Conservation (phyloP, 2,113 vertebrate genomes). For the Tapirus terrestris region DNA sequence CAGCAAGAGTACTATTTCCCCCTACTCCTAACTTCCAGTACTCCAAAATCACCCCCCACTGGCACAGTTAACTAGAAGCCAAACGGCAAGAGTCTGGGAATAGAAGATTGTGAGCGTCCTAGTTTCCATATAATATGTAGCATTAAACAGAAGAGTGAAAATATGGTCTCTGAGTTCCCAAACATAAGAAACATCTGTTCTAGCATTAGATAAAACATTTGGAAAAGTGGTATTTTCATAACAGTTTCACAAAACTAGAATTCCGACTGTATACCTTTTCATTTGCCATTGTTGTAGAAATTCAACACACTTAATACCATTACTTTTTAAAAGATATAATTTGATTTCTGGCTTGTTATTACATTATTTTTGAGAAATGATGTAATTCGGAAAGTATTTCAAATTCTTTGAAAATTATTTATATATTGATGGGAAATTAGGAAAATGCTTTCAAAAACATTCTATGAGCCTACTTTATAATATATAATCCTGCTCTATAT, state of each 20-base stretch:
- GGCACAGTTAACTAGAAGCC: no score
- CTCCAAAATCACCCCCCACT: no score
- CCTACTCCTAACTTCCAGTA: no score
- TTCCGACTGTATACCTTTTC: neutral
- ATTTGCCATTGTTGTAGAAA: neutral
- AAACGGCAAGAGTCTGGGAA: no score
- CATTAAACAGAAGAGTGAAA: no score
- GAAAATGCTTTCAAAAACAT: neutral
- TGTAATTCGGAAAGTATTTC: neutral
- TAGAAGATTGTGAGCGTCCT: no score
- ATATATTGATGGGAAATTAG: neutral
- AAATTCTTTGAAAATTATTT: neutral
- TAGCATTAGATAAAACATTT: neutral
- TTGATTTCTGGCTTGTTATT: neutral
- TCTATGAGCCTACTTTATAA: neutral
- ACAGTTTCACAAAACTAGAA: neutral
- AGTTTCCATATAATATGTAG: no score
- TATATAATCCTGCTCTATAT: neutral
- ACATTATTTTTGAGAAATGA: constrained; percentile 24
- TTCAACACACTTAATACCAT: neutral
- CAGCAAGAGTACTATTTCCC: no score
- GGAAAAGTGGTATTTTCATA: neutral
- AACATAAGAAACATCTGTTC: neutral
- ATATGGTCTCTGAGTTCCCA: no score
- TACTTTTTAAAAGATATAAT: neutral